Conservation (phyloP, 2,113 vertebrate species). For the Megaptera novaeangliae region DNA sequence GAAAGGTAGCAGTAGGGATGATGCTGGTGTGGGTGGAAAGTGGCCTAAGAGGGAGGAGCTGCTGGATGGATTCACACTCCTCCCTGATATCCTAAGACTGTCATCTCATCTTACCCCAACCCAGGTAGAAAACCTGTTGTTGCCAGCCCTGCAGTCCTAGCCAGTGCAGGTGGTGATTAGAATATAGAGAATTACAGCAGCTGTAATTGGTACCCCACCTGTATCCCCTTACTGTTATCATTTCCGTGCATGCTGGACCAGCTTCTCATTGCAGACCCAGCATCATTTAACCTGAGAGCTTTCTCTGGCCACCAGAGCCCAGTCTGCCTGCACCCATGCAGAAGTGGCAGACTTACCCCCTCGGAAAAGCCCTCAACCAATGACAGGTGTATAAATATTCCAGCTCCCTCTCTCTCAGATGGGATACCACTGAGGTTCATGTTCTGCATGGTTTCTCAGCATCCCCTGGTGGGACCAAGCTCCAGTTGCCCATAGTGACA, state of each 20-base stretch:
- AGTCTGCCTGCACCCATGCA: not conserved
- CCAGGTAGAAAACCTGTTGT: not conserved
- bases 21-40: not conserved
- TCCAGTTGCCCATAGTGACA: not conserved
- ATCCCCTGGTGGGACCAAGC: not conserved
- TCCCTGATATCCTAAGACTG: not conserved
- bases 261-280: not conserved
- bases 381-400: not conserved
- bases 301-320: not conserved
- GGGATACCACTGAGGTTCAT: too few species aligned
- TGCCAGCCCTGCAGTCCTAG: not conserved
- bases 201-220: not conserved
- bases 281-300: not conserved
- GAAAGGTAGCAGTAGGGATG: too few species aligned
- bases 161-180: not conserved
- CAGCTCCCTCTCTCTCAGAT: not conserved
- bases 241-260: not conserved
- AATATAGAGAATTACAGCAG: not conserved
- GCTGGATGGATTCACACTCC: not conserved
- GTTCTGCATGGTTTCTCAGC: not conserved
- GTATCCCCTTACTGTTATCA: not conserved
- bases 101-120: not conserved
- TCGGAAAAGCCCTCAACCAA: not conserved
- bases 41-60: not conserved
- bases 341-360: not conserved